phyloP scores from a whole-genome alignment of 53 echinoderm and acorn worm species.

The Holothuria leucospilota region DNA sequence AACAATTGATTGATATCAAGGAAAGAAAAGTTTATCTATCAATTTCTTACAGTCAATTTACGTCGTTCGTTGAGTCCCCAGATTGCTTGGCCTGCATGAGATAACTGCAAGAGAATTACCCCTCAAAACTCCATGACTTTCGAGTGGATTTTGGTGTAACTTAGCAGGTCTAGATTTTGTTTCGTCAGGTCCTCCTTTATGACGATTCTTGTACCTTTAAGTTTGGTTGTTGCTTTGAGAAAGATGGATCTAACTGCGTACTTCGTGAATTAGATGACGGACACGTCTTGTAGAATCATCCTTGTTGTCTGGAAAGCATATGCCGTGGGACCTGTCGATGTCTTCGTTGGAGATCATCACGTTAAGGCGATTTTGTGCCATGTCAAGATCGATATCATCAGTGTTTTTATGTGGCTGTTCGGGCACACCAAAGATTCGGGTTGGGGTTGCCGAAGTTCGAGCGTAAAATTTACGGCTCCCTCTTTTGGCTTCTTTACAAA shows the following conservation, averaged over 20 bases:
- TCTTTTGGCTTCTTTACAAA: too few relatives aligned
- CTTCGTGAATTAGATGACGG: not conserved
- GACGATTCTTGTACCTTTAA: not conserved
- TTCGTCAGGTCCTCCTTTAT: not conserved
- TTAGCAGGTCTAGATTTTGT: constrained; percentile 2
- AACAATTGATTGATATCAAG: too few relatives aligned
- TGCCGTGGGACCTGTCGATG: not conserved
- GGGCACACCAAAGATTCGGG: too few relatives aligned
- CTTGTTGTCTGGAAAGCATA: not conserved
- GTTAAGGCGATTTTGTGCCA: constrained; percentile 6
- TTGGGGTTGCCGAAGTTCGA: too few relatives aligned
- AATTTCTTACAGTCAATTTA: too few relatives aligned
- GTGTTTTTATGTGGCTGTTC: too few relatives aligned
- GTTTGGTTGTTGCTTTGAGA: not conserved
- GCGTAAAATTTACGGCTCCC: too few relatives aligned
- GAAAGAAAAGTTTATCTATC: too few relatives aligned
- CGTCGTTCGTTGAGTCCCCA: not conserved
- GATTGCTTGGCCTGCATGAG: constrained; percentile 1
- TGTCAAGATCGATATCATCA: not conserved
- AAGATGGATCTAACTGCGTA: not conserved
- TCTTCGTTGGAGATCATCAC: not conserved
- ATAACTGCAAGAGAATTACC: not conserved
- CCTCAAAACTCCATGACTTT: not conserved
- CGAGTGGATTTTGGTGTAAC: not conserved
- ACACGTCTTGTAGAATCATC: not conserved